A percentile compares a stretch with the other conserved stretches of the same genome.
Evolutionary conservation across 2,888 invertebrate genomes (phyloP).

Genomic region (Leucophora obtusa): DNA sequence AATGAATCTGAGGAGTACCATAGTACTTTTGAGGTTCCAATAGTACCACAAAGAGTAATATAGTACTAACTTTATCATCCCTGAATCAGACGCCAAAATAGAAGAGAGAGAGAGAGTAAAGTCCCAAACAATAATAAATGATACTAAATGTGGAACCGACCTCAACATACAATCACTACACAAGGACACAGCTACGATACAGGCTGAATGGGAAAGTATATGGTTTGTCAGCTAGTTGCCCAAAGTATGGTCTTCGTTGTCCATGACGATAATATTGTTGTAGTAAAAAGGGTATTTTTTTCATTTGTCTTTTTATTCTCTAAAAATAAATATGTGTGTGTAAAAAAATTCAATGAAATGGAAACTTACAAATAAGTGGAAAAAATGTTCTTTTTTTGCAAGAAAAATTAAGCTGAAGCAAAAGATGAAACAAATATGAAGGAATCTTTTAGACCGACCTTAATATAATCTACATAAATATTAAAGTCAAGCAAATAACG

Average conservation of each 20-base stretch:
- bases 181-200: background rate
- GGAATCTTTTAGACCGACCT: background rate
- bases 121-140: constrained; percentile 37
- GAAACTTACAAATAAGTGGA: constrained; percentile 66
- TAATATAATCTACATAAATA: background rate
- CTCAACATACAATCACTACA: constrained; percentile 1
- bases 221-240: constrained; percentile 5
- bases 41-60: no score
- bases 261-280: constrained; percentile 12
- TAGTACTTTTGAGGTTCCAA: no score
- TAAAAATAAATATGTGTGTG: constrained; percentile 68
- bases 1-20: no score
- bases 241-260: constrained; percentile 9
- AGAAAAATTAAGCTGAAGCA: constrained; percentile 20
- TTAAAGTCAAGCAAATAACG: no score
- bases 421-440: background rate
- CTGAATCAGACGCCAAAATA: constrained; percentile 33
- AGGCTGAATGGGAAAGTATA: background rate
- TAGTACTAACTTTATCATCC: no score
- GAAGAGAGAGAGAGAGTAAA: background rate
- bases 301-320: background rate
- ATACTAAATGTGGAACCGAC: background rate
- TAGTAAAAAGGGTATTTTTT: background rate
- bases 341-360: constrained; percentile 72
- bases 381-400: constrained; percentile 71